These are phyloP conservation scores for Paracanthobrama guichenoti DNA, from an alignment of 2,113 vertebrate genomes.

Conservation along the genomic window DNA sequence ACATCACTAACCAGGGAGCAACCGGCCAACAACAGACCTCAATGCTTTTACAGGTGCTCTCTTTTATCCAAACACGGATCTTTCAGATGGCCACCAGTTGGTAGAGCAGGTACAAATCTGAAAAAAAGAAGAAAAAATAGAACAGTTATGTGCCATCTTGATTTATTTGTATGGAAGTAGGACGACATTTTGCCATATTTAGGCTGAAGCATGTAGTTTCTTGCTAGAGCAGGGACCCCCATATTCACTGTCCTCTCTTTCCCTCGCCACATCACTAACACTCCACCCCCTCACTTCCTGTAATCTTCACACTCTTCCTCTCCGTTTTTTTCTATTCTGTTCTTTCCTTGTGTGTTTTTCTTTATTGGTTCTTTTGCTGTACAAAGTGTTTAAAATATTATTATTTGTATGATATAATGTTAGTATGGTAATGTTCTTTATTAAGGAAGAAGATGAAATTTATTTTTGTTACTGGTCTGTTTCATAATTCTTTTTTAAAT, in stretches of 20 bases:
- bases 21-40: constrained; percentile 54
- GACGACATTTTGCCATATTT: constrained; percentile 37
- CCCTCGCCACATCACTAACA: constrained; percentile 25
- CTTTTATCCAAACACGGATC: constrained; percentile 30
- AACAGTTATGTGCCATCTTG: constrained; percentile 43
- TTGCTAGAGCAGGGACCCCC: constrained; percentile 52
- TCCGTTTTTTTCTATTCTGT: constrained; percentile 78
- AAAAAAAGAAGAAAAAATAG: constrained; percentile 31
- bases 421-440: constrained; percentile 99
- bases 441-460: constrained; percentile 99
- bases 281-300: constrained; percentile 74
- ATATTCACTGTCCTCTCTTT: constrained; percentile 47
- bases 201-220: constrained; percentile 55
- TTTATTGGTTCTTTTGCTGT: constrained; percentile 87
- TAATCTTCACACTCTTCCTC: constrained; percentile 80
- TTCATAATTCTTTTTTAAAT: constrained; percentile 99
- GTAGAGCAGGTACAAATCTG: constrained; percentile 36
- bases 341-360: constrained; percentile 80
- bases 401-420: constrained; percentile 99
- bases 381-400: constrained; percentile 99
- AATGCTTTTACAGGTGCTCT: constrained; percentile 56
- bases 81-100: constrained; percentile 16
- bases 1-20: constrained; percentile 49
- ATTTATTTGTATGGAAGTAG: constrained; percentile 40
- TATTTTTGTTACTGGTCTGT: constrained; percentile 99